Conservation (phyloP, 2,888 invertebrate genomes). For the Neocrepidodera transversa region DNA sequence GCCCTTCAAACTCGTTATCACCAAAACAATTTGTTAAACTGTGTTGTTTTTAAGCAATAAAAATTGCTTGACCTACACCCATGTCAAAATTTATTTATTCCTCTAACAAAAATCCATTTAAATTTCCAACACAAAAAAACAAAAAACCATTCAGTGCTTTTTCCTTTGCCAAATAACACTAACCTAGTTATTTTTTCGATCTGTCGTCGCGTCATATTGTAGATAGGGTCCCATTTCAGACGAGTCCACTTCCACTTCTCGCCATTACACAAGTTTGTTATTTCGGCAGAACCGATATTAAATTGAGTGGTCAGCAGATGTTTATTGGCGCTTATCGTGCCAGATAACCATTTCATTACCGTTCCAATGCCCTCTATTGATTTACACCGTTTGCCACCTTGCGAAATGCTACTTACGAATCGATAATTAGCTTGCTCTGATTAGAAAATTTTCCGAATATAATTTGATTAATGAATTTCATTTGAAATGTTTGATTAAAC, state of each 20-base stretch:
- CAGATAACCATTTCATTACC: conserved; percentile 35
- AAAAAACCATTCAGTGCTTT: no score
- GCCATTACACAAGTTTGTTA: conserved; percentile 13
- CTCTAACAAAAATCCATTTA: no score
- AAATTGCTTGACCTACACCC: no score
- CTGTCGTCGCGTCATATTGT: conserved; percentile 1
- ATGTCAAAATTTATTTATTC: no score
- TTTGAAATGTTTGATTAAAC: no score
- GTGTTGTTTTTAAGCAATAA: no score
- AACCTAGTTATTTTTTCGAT: not conserved
- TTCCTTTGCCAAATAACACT: no score
- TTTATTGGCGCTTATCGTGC: conserved; percentile 41
- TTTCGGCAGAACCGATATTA: conserved; percentile 40
- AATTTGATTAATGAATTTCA: no score
- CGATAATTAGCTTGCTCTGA: not conserved
- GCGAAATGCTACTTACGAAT: conserved; percentile 2
- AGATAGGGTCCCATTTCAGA: not conserved
- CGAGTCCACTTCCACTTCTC: not conserved
- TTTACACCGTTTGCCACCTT: not conserved
- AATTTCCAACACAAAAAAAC: no score
- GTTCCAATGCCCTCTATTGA: not conserved
- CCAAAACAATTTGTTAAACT: no score
- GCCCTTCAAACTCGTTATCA: no score
- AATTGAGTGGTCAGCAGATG: conserved; percentile 46
- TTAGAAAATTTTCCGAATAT: no score